A percentile compares a stretch with the other conserved stretches of the same genome.
Evolutionary conservation across 1,140 invertebrate species (phyloP).

Genomic region (Saccostrea glomerata): DNA sequence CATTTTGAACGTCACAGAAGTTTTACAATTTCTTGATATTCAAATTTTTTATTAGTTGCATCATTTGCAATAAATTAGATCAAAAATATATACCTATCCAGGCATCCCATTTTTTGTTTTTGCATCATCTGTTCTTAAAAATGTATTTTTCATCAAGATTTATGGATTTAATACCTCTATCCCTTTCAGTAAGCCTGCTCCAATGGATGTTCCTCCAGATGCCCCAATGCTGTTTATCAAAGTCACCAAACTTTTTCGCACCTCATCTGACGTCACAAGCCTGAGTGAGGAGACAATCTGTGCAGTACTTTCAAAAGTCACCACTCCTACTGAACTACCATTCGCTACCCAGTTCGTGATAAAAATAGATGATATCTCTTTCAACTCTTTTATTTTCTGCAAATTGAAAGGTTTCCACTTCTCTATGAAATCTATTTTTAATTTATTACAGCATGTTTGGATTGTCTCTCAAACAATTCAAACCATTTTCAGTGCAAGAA

Average conservation of each 20-base stretch:
- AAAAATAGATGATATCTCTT: slow-evolving; percentile 9
- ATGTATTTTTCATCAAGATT: too few relatives aligned
- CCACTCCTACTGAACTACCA: neutral
- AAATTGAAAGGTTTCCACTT: too few relatives aligned
- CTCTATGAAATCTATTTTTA: too few relatives aligned
- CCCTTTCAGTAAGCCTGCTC: neutral
- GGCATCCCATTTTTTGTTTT: too few relatives aligned
- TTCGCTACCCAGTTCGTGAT: neutral
- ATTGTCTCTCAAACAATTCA: too few relatives aligned
- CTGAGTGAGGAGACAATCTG: neutral
- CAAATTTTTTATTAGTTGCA: too few relatives aligned
- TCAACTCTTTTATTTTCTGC: neutral
- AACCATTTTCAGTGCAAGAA: neutral
- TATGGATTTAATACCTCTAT: neutral
- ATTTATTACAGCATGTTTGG: too few relatives aligned
- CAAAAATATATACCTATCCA: too few relatives aligned
- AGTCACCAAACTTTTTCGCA: neutral
- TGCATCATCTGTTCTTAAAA: too few relatives aligned
- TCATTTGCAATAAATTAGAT: too few relatives aligned
- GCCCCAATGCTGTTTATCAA: neutral
- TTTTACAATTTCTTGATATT: too few relatives aligned
- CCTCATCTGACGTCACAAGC: neutral
- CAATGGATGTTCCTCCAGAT: neutral
- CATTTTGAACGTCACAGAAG: too few relatives aligned
- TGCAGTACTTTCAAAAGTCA: neutral